Evolutionary conservation across 2,113 vertebrate genomes (phyloP), one percentile per base, ranked within the genome.

Genomic region (Syngnathus typhle): DNA sequence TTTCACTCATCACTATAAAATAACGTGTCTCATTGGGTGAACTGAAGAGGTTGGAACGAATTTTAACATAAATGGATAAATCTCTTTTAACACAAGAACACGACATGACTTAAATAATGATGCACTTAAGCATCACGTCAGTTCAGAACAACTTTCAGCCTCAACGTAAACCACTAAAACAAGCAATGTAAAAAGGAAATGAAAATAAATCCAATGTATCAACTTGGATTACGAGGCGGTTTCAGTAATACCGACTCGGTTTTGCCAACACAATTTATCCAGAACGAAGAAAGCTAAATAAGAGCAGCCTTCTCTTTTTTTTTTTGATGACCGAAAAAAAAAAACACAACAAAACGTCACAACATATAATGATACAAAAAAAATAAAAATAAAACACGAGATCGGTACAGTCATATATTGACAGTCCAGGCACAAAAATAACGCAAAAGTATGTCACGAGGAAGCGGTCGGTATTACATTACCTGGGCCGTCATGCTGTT

Each of bases 401-500:
- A 32, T 32, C 27, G 27, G 27, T 32, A 32, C 27, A 32, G 27
- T 32, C 27, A 32, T 32, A 32, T 32, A 32, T 32, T 32, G 27
- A 43, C 13, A 46, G 12, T 19, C 6, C n/a, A 6, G 46, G 38
- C 11, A 62, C 39, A n/a, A 12, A 60, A 16, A 43, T 21, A 16
- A 18, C 5, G 11, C 4, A 7, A 16, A 7, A 32, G 16, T 7
- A 32, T 19, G 36, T 16, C 21, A 10, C 60, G 46, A 15, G 69
- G 61, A 68, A 16, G 2, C 12, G 27, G 12, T 60, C 16, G 37
- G 18, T 16, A 0, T 11, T 12, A 58, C 52, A 0, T 82, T 83
- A 89, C 87, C 87, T 49, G 43, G 36, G 4, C 21, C 51, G 66
- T 74, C 47, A 39, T 32, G 60, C 2, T 18, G 73, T 58, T 13